Evolutionary conservation across 2,113 vertebrate species (phyloP).

Genomic region (Anguilla japonica): DNA sequence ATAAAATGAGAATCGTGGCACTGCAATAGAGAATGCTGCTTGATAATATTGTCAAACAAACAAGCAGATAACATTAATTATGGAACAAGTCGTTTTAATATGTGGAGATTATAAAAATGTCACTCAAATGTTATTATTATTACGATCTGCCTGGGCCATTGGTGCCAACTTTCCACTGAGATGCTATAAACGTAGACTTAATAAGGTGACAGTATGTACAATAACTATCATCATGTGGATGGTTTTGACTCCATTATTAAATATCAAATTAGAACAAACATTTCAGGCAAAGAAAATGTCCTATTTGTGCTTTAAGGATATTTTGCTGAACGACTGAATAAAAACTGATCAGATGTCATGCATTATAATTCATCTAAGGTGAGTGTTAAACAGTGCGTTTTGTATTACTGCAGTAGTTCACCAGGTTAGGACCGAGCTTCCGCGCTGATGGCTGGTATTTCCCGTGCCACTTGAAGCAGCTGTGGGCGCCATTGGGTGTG

Average conservation of each 20-base stretch:
- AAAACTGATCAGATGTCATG: not conserved
- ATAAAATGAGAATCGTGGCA: not conserved
- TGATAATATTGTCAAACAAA: not conserved
- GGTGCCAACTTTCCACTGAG: not conserved
- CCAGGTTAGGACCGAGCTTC: not conserved
- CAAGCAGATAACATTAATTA: not conserved
- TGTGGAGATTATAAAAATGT: not conserved
- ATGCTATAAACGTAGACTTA: not conserved
- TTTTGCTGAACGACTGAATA: not conserved
- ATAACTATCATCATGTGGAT: not conserved
- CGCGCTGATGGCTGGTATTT: not conserved
- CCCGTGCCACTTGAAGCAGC: not conserved
- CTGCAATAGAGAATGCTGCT: not conserved
- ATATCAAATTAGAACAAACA: not conserved
- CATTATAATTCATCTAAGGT: not conserved
- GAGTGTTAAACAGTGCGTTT: not conserved
- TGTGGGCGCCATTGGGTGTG: not conserved
- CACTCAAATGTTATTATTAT: not conserved
- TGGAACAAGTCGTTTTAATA: not conserved
- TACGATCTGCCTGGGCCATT: not conserved
- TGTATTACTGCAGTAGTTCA: not conserved
- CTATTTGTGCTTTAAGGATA: not conserved
- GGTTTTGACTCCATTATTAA: not conserved
- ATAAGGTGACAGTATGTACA: not conserved
- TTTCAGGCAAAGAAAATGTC: not conserved